Percentiles rank a stretch among this genome's conserved stretches.
These are phyloP conservation scores for Phoeniculus purpureus DNA, from an alignment of 2,797 vertebrate species.

Conservation along the genomic window DNA sequence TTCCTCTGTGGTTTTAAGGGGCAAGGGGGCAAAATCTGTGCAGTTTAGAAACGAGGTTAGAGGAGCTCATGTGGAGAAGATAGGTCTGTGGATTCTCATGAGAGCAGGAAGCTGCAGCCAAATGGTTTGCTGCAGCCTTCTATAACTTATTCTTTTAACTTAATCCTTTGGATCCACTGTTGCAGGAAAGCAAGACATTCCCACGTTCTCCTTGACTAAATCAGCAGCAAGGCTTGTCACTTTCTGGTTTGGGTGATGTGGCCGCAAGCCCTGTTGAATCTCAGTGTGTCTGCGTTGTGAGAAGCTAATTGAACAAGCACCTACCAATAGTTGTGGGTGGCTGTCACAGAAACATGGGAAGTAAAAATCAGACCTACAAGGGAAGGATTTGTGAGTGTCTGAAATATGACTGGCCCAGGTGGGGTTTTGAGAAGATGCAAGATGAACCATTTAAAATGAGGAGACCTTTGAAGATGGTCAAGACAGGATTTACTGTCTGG, in stretches of 20 bases:
- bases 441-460: neutral
- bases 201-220: neutral
- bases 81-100: neutral
- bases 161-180: neutral
- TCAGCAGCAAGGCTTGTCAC: neutral
- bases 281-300: neutral
- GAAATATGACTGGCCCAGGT: neutral
- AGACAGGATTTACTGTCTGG: neutral
- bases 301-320: neutral
- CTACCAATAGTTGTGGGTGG: neutral
- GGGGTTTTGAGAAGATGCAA: neutral
- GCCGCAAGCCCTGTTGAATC: neutral
- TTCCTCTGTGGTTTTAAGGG: neutral
- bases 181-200: neutral
- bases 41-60: neutral
- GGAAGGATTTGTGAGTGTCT: neutral
- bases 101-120: neutral
- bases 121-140: neutral
- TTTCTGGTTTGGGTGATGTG: accelerated
- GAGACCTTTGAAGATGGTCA: neutral
- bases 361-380: neutral
- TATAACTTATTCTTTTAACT: neutral
- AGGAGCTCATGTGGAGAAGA: neutral
- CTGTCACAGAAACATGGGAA: neutral
- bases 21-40: neutral